Evolutionary conservation across 2,888 invertebrate genomes (phyloP).

Genomic region (Resseliella maxima): DNA sequence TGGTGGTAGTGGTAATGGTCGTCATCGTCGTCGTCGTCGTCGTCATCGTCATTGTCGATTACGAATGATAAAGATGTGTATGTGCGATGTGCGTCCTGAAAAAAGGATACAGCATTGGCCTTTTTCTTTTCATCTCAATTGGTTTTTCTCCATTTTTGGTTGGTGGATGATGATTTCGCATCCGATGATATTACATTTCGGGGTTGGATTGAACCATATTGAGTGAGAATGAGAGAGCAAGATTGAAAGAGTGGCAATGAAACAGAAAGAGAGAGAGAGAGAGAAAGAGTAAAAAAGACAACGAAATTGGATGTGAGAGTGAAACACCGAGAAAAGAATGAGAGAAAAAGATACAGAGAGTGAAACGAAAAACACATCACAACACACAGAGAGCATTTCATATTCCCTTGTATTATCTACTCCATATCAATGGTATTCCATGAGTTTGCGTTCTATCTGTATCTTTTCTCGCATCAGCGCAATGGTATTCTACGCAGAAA

Average conservation of each 20-base stretch:
- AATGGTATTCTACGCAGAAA: conserved; percentile 39
- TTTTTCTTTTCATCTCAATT: not conserved
- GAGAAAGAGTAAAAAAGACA: too few species aligned
- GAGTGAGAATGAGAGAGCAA: too few species aligned
- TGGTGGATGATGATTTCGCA: conserved; percentile 39
- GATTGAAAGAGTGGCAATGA: not conserved
- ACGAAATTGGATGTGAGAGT: too few species aligned
- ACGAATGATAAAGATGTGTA: conserved; percentile 47
- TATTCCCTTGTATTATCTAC: conserved; percentile 46
- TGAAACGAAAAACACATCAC: not conserved
- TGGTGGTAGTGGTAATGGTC: not conserved
- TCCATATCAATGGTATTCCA: not conserved
- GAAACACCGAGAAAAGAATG: too few species aligned
- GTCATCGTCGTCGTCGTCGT: too few species aligned
- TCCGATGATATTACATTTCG: conserved; percentile 53
- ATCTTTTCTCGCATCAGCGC: conserved; percentile 34
- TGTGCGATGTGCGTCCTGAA: not conserved
- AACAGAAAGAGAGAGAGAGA: too few species aligned
- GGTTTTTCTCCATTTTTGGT: conserved; percentile 49
- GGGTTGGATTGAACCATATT: conserved; percentile 21
- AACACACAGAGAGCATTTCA: not conserved
- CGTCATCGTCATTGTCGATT: not conserved
- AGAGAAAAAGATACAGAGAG: not conserved
- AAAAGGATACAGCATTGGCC: conserved; percentile 10
- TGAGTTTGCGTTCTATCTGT: conserved; percentile 52